Evolutionary conservation across 2,113 vertebrate genomes (phyloP), one percentile per base, ranked within the genome.

Genomic region (Motacilla alba): DNA sequence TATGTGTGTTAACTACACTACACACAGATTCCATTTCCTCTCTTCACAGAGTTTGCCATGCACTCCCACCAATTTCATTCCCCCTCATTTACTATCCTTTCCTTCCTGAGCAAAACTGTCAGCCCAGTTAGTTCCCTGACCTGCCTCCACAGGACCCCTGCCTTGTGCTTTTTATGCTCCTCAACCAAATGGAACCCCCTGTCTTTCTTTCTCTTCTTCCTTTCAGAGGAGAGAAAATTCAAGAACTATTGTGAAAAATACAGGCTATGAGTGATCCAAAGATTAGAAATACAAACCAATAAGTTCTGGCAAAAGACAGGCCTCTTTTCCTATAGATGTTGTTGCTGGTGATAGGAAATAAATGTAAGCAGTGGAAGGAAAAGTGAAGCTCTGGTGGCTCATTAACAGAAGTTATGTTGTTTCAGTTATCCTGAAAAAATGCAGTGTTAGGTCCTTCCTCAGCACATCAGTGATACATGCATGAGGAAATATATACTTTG

Each of bases 101-200:
- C 31, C 50, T 37, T 58, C n/a, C 62, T n/a, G 6, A 37, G 23
- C 13, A 53, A 21, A 89, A 20, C 43, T 43, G 33, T 21, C 60
- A 77, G 30, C 9, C 14, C 30, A 56, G 2, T 7, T 63, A 56
- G 2, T 7, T 63, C 81, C 70, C 39, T 12, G 15, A 77, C 6
- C 15, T 35, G 35, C 22, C 55, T 73, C 74, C 0, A 0, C 15
- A 72, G 16, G 19, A 72, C 24, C 50, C 24, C 13, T 50, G 16
- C 46, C 52, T 49, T 14, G 1, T 31, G 24, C 6, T 56, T 22
- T 39, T 49, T 9, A 64, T 8, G 37, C 2, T 18, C 5, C 30
- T 39, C 30, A 35, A 28, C 4, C 50, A 83, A 55, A 68, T 2
- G 3, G 31, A 52, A 58, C 1, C 1, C 9, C 30, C 13, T 7